Evolutionary conservation across 2,113 vertebrate species (phyloP), one percentile per base, ranked within the genome.

Genomic region (Galemys pyrenaicus): DNA sequence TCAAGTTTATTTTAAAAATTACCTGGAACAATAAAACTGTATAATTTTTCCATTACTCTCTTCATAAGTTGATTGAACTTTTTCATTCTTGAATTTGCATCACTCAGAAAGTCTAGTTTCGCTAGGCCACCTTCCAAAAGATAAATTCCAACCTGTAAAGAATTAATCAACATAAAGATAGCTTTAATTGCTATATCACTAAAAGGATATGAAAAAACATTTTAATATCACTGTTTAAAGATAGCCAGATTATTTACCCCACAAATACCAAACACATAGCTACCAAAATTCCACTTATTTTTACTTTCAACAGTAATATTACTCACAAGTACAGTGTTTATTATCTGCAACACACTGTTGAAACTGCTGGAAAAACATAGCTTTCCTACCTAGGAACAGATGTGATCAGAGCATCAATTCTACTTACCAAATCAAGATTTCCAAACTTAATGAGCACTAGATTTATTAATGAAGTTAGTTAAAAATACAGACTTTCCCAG

Each of bases 11-110:
- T 84, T 92, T 87, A 85, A 32, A 13, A 30, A 89, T 96, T 98
- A 99, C 99, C 99, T 89, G 99, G 99, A 96, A 99, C 98, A 96
- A 99, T 98, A 96, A 99, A 99, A 97, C 99, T 98, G 65, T 99
- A 99, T 94, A 99, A 99, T 65, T 99, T 98, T 94, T 99, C 99
- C 99, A 99, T 99, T 49, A 99, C 96, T 97, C 98, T 99, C 96
- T 99, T 99, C 98, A 99, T 98, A 9, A 99, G 98, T 81, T 99
- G 99, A 97, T 99, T 99, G 80, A 99, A 98, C 97, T 99, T 99
- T 98, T 98, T 99, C 95, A 99, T 98, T 82, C 99, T 99, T 89
- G 99, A 98, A 90, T 98, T 99, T 97, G 99, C 99, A 95, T 99
- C 99, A 86, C 99, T 99, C 87, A 99, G 98, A 96, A 99, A 99